Conservation (phyloP, 2,113 vertebrate species). For the Passer montanus region DNA sequence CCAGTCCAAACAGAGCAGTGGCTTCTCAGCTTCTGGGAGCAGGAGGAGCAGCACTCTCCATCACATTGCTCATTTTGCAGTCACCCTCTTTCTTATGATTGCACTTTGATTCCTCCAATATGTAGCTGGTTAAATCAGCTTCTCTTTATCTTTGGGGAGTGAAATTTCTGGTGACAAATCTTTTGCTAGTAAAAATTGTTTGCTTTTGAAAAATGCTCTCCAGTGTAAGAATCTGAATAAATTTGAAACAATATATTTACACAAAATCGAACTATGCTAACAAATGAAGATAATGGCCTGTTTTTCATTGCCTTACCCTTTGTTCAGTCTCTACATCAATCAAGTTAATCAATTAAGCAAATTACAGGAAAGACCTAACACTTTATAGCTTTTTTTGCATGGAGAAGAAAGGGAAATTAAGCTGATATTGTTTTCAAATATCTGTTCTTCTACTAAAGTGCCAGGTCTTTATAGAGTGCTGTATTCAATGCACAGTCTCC, state of each 20-base stretch:
- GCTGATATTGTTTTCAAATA: background rate
- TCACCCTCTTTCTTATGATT: background rate
- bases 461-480: background rate
- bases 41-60: background rate
- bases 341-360: conserved; percentile 14
- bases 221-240: background rate
- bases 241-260: conserved; percentile 27
- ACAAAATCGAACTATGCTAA: background rate
- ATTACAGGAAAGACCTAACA: background rate
- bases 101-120: background rate
- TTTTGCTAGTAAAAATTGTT: conserved; percentile 16
- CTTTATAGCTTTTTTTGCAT: background rate
- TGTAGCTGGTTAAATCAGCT: background rate
- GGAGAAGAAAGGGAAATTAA: background rate
- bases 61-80: background rate
- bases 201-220: conserved; percentile 7
- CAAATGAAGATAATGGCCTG: background rate
- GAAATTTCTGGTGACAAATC: conserved; percentile 29
- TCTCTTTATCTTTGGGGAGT: background rate
- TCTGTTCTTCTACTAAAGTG: background rate
- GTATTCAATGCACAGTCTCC: background rate
- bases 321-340: background rate
- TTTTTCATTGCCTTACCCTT: background rate
- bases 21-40: background rate
- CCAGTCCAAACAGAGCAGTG: background rate